These are phyloP conservation scores for Pristionchus mayeri DNA, from an alignment of 2,888 invertebrate species.

Conservation along the genomic window DNA sequence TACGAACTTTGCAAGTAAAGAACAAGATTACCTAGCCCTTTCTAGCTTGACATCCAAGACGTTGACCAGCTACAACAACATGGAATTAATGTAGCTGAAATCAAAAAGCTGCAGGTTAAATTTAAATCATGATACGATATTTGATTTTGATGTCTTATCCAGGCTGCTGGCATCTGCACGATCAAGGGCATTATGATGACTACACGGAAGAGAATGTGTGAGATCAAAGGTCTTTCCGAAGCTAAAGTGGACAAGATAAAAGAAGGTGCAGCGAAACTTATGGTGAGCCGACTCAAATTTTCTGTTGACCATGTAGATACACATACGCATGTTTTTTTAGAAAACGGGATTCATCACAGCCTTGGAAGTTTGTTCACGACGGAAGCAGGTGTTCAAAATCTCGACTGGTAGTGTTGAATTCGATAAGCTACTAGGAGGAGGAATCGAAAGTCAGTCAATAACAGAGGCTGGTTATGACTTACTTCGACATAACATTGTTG, in stretches of 20 bases:
- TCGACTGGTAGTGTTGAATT: conserved; percentile 81
- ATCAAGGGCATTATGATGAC: conserved; percentile 88
- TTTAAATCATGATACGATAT: neutral
- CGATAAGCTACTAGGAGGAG: conserved; percentile 79
- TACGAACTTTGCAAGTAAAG: neutral
- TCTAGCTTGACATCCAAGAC: conserved; percentile 83
- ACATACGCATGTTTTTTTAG: too few relatives aligned
- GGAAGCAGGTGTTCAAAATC: conserved; percentile 85
- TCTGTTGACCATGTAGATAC: too few relatives aligned
- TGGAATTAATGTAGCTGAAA: conserved; percentile 84
- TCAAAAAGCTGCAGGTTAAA: conserved; percentile 83
- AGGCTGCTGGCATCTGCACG: conserved; percentile 85
- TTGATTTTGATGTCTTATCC: neutral
- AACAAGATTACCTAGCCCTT: neutral
- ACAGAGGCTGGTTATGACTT: conserved; percentile 81
- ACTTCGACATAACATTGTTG: too few relatives aligned
- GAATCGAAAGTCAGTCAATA: conserved; percentile 85
- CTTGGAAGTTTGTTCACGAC: conserved; percentile 84
- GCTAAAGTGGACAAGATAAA: conserved; percentile 87
- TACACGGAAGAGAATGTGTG: conserved; percentile 84
- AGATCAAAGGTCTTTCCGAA: conserved; percentile 86
- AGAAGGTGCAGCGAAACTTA: conserved; percentile 84
- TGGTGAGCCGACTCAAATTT: conserved; percentile 58
- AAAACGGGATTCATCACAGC: conserved; percentile 85
- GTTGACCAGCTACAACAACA: conserved; percentile 82